Evolutionary conservation across 2,888 invertebrate species (phyloP).

Genomic region (Saturnia pavonia): DNA sequence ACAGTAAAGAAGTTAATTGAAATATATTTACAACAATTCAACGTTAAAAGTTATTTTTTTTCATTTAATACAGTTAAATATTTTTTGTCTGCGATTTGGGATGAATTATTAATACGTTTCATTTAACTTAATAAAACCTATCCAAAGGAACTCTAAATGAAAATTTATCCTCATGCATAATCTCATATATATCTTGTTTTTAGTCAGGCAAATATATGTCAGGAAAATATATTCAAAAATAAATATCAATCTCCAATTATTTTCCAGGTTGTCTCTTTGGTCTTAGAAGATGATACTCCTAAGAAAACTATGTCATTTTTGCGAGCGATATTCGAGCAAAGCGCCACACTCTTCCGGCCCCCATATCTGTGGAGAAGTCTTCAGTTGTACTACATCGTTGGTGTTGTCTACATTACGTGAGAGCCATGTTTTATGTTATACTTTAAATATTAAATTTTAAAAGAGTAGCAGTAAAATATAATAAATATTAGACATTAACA

Average conservation of each 20-base stretch:
- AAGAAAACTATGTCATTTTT: slow-evolving; percentile 51
- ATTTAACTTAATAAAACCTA: background rate
- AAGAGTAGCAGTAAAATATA: no score
- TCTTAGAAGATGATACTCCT: slow-evolving; percentile 42
- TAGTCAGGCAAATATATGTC: no score
- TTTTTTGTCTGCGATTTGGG: no score
- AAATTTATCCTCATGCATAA: background rate
- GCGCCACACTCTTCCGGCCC: slow-evolving; percentile 64
- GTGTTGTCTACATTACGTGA: slow-evolving; percentile 73
- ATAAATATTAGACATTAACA: no score
- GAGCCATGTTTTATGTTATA: slow-evolving; percentile 47
- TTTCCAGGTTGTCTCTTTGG: slow-evolving; percentile 58
- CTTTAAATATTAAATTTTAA: slow-evolving; percentile 10
- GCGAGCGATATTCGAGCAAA: slow-evolving; percentile 62
- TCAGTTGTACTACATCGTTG: slow-evolving; percentile 69
- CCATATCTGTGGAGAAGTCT: slow-evolving; percentile 61
- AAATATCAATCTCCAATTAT: background rate
- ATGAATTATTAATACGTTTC: no score
- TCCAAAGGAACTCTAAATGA: background rate
- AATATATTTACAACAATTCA: no score
- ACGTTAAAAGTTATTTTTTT: no score
- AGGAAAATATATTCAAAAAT: background rate
- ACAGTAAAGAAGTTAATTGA: no score
- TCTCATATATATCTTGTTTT: background rate
- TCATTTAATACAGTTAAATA: no score